These are phyloP conservation scores for Caenorhabditis sinica DNA, from an alignment of 2,888 invertebrate genomes.

Conservation along the genomic window DNA sequence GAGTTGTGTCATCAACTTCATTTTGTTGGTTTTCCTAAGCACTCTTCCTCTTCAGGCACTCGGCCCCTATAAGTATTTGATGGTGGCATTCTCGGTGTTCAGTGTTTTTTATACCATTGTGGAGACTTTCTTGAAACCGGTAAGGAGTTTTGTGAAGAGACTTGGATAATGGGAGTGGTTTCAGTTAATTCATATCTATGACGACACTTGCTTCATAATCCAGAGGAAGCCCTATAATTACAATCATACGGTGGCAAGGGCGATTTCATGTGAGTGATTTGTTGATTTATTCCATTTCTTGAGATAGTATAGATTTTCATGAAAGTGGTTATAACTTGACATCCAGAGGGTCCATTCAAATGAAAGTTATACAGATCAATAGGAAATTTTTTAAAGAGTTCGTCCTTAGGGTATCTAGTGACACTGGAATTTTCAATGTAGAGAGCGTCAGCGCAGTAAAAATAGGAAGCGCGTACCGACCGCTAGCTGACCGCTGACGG, in stretches of 20 bases:
- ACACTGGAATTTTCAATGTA: too few relatives aligned
- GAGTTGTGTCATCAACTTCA: constrained; percentile 5
- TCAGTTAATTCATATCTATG: constrained; percentile 50
- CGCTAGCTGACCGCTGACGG: too few relatives aligned
- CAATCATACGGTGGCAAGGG: constrained; percentile 14
- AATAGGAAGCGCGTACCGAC: too few relatives aligned
- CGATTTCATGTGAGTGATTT: constrained; percentile 42
- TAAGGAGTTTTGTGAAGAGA: not conserved
- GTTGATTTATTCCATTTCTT: too few relatives aligned
- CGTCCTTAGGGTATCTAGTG: too few relatives aligned
- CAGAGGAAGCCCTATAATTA: constrained; percentile 35
- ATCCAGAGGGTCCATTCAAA: too few relatives aligned
- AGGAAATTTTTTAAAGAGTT: too few relatives aligned
- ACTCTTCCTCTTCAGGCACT: constrained; percentile 20
- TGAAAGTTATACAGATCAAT: too few relatives aligned
- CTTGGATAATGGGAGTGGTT: not conserved
- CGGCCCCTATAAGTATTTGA: constrained; percentile 45
- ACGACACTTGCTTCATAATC: constrained; percentile 46
- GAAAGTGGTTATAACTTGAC: too few relatives aligned
- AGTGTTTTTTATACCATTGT: constrained; percentile 50
- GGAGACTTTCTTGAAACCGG: constrained; percentile 39
- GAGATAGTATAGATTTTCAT: too few relatives aligned
- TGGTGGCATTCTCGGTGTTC: constrained; percentile 42
- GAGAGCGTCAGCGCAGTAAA: too few relatives aligned
- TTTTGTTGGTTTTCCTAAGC: constrained; percentile 12